Evolutionary conservation across 1,140 invertebrate genomes (phyloP), one percentile per base, ranked within the genome.

Genomic region (Diabrotica virgifera): DNA sequence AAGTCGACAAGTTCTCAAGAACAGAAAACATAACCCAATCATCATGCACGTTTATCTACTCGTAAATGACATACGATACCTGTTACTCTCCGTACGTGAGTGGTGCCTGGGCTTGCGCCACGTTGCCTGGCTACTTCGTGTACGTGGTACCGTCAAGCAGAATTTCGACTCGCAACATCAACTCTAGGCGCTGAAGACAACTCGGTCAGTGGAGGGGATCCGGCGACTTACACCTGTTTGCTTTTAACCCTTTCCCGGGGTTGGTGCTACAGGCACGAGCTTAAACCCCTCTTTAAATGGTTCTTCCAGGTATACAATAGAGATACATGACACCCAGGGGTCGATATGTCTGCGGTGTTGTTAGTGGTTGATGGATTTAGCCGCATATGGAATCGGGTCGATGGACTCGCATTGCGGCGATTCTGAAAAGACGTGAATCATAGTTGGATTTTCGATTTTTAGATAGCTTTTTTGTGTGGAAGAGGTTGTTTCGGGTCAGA

Each of bases 141-240:
- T 66, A 68, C 64, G 64, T 63, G 69, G 64, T 59, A 64, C 61
- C 55, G 40, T 55, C 57, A 58, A 38, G 37, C n/a, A 52, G 58
- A 58, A 62, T 59, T 66, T 67, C 67, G 74, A 71, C 69, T 72
- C 72, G 66, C 72, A 67, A 70, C 71, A 71, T 71, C 72, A 57
- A 63, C 71, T 64, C 62, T 70, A 46, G 68, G 71, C 66, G 69
- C 70, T 74, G 74, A 74, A 46, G 40, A 46, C 40, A 46, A 46
- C 40, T 46, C 40, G 40, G 40, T 46, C 40, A 46, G 40, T n/a
- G 59, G 65, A 68, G 71, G 68, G 62, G 40, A 59, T 52, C 58
- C 59, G 63, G 61, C 37, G 64, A 58, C 58, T 67, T 70, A 70
- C 76, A 78, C 76, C 76, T 78, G 76, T 78, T 78, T 56, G 59